Conservation (phyloP, 2,888 invertebrate species). For the Heliconius erato region DNA sequence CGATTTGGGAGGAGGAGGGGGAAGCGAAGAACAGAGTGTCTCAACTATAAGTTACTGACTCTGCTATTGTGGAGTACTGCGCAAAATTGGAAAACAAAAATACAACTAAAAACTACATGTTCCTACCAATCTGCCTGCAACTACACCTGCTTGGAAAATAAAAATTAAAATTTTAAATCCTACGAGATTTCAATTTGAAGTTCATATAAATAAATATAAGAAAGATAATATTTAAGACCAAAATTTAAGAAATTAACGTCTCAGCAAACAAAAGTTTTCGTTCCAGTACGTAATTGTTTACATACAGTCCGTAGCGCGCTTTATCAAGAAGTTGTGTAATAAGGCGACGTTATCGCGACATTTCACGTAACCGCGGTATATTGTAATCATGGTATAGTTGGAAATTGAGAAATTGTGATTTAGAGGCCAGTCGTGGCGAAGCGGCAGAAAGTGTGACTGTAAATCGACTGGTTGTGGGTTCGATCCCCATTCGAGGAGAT, state of each 20-base stretch:
- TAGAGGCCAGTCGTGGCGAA: not conserved
- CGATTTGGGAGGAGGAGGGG: no score
- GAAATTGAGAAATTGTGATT: conserved; percentile 22
- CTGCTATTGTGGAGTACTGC: not conserved
- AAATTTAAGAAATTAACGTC: conserved; percentile 23
- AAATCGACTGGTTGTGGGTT: no score
- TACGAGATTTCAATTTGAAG: not conserved
- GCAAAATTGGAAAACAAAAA: no score
- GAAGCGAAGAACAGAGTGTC: not conserved
- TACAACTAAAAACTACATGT: no score
- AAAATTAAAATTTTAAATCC: not conserved
- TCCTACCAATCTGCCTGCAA: no score
- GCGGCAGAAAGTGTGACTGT: no score
- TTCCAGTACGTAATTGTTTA: conserved; percentile 41
- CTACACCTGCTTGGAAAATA: not conserved
- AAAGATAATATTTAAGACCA: not conserved
- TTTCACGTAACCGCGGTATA: conserved; percentile 42
- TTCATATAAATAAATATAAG: not conserved
- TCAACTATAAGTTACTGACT: not conserved
- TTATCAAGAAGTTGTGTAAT: conserved; percentile 44
- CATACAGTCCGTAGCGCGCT: conserved; percentile 22
- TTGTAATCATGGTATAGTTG: conserved; percentile 35
- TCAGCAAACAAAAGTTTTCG: conserved; percentile 32
- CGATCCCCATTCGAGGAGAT: no score
- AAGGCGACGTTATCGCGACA: conserved; percentile 39